Base-by-base conservation (phyloP, 2,888 invertebrate genomes). In the Thysanoteuthis rhombus region DNA sequence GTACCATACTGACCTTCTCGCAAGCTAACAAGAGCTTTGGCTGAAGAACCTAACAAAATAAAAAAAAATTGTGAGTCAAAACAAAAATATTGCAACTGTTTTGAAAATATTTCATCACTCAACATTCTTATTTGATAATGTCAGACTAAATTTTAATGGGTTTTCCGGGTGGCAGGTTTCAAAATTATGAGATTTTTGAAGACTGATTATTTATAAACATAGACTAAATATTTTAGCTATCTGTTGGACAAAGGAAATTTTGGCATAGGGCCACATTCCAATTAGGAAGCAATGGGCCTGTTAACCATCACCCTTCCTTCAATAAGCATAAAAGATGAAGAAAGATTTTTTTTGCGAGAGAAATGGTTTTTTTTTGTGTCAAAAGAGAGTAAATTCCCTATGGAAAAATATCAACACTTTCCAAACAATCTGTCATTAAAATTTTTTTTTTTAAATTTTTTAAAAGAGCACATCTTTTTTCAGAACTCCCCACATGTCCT, bases 21-120 rank as follows among this genome's bases (percentile, higher is more conserved):
- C 95, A 98, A 97, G 93, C 97, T 97, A 93, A 98, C 96, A 94
- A 97, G 96, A 90, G 97, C 97, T 94, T 97, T 97, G 45, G 97
- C 97, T 94, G 97, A 97, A 97, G 97, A 97, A 97, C 97, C 98
- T 98, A 94, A 90, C 95, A 94, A 94, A 93, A 22, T 93, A 93
- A n/a, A 47, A 92, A 38, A 90, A 8, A 10, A 39, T 28, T 10
- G 22, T 90, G 38, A 38, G 90, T 19, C 16, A 40, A 40, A 91
- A 91, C 5, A 91, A 92, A 92, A 36, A 75, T 1, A 75, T 75
- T n/a, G 36, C 12, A n/a, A 12, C 19, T 75, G 0, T 75, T 75
- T 12, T 75, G 12, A 1, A 75, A 75, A 36, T n/a, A 75, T 75
- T 36, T n/a, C n/a, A 75, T 75, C 32, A n/a, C 16, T 75, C 75